A percentile compares a stretch with the other conserved stretches of the same genome.
phyloP scores from a whole-genome alignment of 2,888 invertebrate species.

The Mesorhabditis belari region DNA sequence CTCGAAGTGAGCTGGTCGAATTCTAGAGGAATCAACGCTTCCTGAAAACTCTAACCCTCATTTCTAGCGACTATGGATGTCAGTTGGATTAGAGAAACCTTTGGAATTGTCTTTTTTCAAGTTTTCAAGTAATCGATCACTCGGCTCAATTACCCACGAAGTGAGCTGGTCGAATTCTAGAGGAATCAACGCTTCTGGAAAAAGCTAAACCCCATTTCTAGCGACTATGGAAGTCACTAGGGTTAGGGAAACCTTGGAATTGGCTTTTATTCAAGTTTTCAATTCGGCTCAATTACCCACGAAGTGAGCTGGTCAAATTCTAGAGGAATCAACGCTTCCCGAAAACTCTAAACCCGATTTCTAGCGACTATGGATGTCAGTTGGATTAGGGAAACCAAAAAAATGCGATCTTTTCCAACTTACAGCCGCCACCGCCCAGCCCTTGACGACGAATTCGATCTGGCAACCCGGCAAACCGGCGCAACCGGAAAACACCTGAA shows the following conservation, averaged over 20 bases:
- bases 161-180: background rate
- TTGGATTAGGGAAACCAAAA: too few relatives aligned
- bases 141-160: too few relatives aligned
- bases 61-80: too few relatives aligned
- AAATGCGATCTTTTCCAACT: background rate
- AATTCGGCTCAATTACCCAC: too few relatives aligned
- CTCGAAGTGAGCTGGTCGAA: too few relatives aligned
- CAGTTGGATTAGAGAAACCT: too few relatives aligned
- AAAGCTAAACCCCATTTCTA: background rate
- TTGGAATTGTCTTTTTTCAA: too few relatives aligned
- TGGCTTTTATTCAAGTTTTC: too few relatives aligned
- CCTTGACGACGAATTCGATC: conserved; percentile 50
- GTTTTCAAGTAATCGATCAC: background rate
- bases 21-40: background rate
- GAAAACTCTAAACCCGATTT: too few relatives aligned
- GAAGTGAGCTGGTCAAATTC: too few relatives aligned
- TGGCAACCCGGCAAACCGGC: conserved; percentile 52
- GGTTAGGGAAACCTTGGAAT: too few relatives aligned
- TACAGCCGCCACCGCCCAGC: conserved; percentile 50
- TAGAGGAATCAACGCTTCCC: conserved; percentile 1
- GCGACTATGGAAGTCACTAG: background rate
- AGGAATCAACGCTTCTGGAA: conserved; percentile 1
- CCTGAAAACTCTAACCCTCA: background rate
- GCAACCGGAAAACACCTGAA: conserved; percentile 37
- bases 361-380: too few relatives aligned